Percentiles rank a stretch among this genome's conserved stretches.
phyloP scores from a whole-genome alignment of 2,888 invertebrate genomes.

The Eristalis intricaria region DNA sequence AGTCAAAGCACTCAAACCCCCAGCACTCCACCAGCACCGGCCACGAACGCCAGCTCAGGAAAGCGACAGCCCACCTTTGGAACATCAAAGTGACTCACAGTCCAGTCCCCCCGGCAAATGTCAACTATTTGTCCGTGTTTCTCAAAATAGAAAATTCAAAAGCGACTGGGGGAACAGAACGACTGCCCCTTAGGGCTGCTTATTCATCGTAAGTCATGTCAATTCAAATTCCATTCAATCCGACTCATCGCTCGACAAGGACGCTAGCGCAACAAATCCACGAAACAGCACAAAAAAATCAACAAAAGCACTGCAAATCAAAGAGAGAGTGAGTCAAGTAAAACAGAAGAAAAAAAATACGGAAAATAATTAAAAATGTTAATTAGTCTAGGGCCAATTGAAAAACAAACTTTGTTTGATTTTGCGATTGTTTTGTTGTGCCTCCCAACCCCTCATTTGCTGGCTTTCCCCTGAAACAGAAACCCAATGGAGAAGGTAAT shows the following conservation, averaged over 20 bases:
- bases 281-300: not conserved
- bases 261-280: not conserved
- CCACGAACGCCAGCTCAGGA: too few relatives aligned
- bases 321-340: not conserved
- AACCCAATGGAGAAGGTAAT: constrained; percentile 41
- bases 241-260: constrained; percentile 51
- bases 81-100: not conserved
- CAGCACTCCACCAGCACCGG: too few relatives aligned
- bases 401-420: constrained; percentile 57
- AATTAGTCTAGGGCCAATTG: constrained; percentile 59
- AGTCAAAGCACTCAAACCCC: too few relatives aligned
- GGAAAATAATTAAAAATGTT: constrained; percentile 65
- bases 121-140: not conserved
- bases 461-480: constrained; percentile 15
- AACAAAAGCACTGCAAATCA: too few relatives aligned
- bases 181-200: constrained; percentile 7
- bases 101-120: not conserved
- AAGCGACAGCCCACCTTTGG: not conserved
- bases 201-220: constrained; percentile 16
- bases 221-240: constrained; percentile 57
- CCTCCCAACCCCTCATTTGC: not conserved
- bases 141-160: not conserved
- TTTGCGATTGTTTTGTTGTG: constrained; percentile 28
- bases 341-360: not conserved
- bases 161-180: not conserved